Conservation (phyloP, 2,888 invertebrate species). For the Petrolisthes cinctipes region DNA sequence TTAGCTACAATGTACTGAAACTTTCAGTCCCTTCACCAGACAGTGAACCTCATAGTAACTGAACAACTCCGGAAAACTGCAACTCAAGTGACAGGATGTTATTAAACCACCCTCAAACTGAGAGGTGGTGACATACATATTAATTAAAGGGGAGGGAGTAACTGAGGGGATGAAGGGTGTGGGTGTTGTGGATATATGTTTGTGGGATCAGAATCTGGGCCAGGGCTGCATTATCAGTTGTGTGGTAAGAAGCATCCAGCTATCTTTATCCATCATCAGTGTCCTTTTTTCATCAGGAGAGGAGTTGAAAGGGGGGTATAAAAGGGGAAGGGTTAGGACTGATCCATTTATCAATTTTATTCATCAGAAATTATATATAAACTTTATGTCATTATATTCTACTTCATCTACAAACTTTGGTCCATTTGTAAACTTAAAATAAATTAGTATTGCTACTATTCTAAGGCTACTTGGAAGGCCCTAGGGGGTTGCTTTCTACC, state of each 20-base stretch:
- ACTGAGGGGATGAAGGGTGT: too few species aligned
- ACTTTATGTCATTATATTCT: conserved; percentile 53
- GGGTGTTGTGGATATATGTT: not conserved
- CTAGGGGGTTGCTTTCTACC: conserved; percentile 51
- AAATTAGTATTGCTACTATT: conserved; percentile 45
- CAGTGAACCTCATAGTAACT: too few species aligned
- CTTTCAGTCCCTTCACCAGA: too few species aligned
- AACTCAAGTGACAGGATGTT: too few species aligned
- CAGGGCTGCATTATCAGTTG: conserved; percentile 4
- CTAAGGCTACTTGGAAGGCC: conserved; percentile 60
- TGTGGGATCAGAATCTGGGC: conserved; percentile 51
- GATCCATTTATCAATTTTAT: conserved; percentile 30
- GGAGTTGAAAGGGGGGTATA: not conserved
- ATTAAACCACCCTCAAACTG: too few species aligned
- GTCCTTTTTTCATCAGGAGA: not conserved
- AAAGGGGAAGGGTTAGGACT: conserved; percentile 17
- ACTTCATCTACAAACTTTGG: conserved; percentile 52
- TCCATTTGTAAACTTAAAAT: conserved; percentile 15
- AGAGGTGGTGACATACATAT: too few species aligned
- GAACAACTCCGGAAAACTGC: too few species aligned
- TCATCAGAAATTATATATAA: conserved; percentile 43
- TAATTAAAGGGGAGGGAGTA: too few species aligned
- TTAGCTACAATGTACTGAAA: too few species aligned
- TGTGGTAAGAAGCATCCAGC: not conserved
- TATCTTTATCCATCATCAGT: not conserved